Evolutionary conservation across 2,797 vertebrate genomes (phyloP), one percentile per base, ranked within the genome.

Genomic region (Thunnus albacares): DNA sequence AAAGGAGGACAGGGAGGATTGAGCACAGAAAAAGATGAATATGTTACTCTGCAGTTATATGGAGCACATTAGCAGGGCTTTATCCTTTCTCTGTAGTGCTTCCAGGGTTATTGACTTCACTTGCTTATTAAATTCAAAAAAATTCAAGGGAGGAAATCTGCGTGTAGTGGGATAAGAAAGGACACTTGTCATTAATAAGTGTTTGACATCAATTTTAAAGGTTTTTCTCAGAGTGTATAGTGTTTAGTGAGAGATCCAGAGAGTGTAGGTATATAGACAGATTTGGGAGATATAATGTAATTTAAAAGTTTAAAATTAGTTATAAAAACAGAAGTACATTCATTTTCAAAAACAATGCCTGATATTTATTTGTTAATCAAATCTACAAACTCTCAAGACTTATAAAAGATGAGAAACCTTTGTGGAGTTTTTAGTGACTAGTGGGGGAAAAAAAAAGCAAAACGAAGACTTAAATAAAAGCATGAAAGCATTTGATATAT

Each of bases 21-120:
- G 65, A 63, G 75, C 73, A 80, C 45, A 83, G 53, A 61, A 58
- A 71, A 15, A 76, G 60, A 87, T 65, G 59, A 68, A 84, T 82
- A 26, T 64, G 57, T 55, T 64, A 64, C 22, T 43, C 59, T 82
- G 22, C 77, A 58, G 73, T 67, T 82, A 75, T 38, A 64, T 62
- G 58, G 8, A 77, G 73, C 72, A 33, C 3, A 77, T 57, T 62
- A 15, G 57, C 52, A 64, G 20, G 15, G 45, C 58, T 15, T 63
- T 59, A 45, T 67, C 26, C 3, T 0, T 20, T 72, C 22, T 70
- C 57, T 80, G 18, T 60, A 71, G 59, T 59, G 5, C 8, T 26
- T 71, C 47, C n/a, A 13, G 5, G 41, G 43, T 49, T 33, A 30
- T 30, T 61, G 51, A 68, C 26, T 26, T 69, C 35, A 47, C n/a